Conservation (phyloP, 1,140 invertebrate genomes). For the Tribolium madens region DNA sequence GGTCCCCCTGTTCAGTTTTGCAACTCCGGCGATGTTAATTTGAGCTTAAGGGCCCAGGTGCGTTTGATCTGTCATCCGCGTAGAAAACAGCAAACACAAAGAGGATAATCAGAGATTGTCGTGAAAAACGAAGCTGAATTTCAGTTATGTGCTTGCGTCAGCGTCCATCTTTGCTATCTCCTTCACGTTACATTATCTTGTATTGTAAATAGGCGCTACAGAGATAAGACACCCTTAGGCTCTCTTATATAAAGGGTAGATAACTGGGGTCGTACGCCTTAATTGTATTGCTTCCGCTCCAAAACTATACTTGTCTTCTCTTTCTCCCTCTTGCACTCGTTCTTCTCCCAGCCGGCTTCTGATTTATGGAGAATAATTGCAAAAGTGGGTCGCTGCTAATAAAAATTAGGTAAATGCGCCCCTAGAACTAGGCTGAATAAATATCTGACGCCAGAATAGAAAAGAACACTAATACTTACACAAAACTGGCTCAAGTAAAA, state of each 20-base stretch:
- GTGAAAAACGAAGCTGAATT: constrained; percentile 40
- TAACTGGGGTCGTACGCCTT: constrained; percentile 47
- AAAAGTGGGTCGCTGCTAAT: constrained; percentile 12
- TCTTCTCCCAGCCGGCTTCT: constrained; percentile 11
- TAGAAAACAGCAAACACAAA: constrained; percentile 34
- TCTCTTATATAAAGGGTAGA: constrained; percentile 48
- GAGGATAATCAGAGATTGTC: constrained; percentile 49
- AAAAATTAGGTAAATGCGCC: constrained; percentile 33
- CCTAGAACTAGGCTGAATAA: constrained; percentile 11
- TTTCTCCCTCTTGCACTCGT: background rate
- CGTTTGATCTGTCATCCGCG: constrained; percentile 36
- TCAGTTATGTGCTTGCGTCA: constrained; percentile 46
- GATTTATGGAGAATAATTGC: constrained; percentile 34
- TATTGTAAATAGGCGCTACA: constrained; percentile 46
- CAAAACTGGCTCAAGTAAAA: too few species aligned
- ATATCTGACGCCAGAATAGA: background rate
- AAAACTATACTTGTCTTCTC: constrained; percentile 42
- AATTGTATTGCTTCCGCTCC: constrained; percentile 50
- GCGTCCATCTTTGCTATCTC: constrained; percentile 49
- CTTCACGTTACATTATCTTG: constrained; percentile 48
- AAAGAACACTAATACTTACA: background rate
- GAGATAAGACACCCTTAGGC: constrained; percentile 44
- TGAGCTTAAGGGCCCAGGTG: constrained; percentile 16
- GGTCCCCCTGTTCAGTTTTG: background rate
- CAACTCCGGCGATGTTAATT: constrained; percentile 15